Conservation (phyloP, 2,888 invertebrate species). For the Therioaphis trifolii region DNA sequence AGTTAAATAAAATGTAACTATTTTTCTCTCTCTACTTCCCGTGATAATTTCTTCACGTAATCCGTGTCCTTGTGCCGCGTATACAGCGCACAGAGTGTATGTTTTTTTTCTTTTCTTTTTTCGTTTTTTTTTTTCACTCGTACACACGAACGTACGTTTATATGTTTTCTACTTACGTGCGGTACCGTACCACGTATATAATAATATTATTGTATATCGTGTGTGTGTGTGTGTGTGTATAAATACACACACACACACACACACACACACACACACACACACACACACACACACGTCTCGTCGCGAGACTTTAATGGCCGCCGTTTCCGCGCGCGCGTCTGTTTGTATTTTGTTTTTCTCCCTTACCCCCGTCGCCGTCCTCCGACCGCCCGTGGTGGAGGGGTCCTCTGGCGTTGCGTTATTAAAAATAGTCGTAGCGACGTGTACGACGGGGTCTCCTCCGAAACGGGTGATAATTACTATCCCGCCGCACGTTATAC, state of each 20-base stretch:
- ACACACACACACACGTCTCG: neutral
- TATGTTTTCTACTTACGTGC: too few relatives aligned
- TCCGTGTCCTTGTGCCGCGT: neutral
- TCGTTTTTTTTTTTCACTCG: too few relatives aligned
- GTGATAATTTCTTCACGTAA: neutral
- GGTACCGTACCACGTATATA: too few relatives aligned
- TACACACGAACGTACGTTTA: too few relatives aligned
- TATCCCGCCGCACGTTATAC: too few relatives aligned
- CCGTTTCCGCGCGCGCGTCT: neutral
- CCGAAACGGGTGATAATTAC: neutral
- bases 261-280: too few relatives aligned
- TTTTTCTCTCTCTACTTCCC: too few relatives aligned
- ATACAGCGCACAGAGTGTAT: too few relatives aligned
- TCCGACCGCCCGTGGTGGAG: neutral
- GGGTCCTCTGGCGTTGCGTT: neutral
- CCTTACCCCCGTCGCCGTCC: too few relatives aligned
- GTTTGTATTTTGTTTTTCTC: neutral
- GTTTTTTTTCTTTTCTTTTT: too few relatives aligned
- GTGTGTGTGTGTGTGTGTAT: neutral
- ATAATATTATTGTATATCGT: neutral
- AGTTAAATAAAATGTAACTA: neutral
- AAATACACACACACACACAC: too few relatives aligned
- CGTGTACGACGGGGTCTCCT: neutral
- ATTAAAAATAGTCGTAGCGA: conserved; percentile 27
- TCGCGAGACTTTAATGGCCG: conserved; percentile 6